phyloP scores from a whole-genome alignment of 1,140 invertebrate species.

The Diorhabda sublineata region DNA sequence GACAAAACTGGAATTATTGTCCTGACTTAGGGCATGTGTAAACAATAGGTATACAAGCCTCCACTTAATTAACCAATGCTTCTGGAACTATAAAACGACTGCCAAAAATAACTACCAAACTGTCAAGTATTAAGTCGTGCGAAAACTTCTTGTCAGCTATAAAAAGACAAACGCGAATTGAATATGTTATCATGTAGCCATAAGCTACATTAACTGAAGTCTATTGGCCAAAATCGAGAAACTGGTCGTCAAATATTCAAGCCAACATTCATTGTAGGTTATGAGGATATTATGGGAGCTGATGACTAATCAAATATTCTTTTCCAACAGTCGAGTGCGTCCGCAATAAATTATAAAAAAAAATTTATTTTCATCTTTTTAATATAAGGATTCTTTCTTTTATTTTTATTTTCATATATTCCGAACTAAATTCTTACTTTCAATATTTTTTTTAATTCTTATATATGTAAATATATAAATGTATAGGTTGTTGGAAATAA shows the following conservation, averaged over 20 bases:
- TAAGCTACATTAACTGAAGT: background rate
- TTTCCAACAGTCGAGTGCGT: background rate
- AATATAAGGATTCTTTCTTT: background rate
- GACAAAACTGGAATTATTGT: background rate
- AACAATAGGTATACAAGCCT: background rate
- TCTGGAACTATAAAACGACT: too few relatives aligned
- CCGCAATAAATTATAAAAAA: slow-evolving; percentile 7
- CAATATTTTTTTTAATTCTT: too few relatives aligned
- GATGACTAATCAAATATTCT: background rate
- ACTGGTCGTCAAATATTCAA: slow-evolving; percentile 9
- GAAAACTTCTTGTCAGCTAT: background rate
- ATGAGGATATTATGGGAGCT: background rate
- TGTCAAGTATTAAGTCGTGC: background rate
- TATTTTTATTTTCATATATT: too few relatives aligned
- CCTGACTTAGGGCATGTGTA: background rate
- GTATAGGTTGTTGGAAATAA: too few relatives aligned
- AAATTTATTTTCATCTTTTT: slow-evolving; percentile 9
- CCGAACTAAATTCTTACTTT: too few relatives aligned
- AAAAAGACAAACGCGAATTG: slow-evolving; percentile 7
- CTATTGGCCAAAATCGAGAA: background rate
- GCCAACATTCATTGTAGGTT: slow-evolving; percentile 6
- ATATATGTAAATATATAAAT: too few relatives aligned
- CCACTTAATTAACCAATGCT: too few relatives aligned
- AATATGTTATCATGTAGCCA: background rate
- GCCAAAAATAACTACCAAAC: too few relatives aligned